phyloP scores from a whole-genome alignment of 2,888 invertebrate species.

The Heteropelma amictum region DNA sequence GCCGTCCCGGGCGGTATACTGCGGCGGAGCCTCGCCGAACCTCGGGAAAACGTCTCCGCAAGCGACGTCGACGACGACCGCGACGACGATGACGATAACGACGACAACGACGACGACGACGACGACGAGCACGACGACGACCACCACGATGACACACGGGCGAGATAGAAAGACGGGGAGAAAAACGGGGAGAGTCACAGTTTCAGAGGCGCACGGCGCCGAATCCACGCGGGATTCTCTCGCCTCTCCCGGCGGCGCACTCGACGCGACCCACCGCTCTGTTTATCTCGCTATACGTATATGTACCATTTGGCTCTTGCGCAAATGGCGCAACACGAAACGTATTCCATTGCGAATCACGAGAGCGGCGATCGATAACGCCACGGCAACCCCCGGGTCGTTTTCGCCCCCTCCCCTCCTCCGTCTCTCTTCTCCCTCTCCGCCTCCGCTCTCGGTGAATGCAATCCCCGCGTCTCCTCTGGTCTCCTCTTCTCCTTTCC shows the following conservation, averaged over 20 bases:
- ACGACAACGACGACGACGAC: too few relatives aligned
- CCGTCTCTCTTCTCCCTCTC: constrained; percentile 37
- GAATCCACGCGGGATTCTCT: constrained; percentile 44
- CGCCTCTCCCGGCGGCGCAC: constrained; percentile 4
- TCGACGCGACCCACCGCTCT: neutral
- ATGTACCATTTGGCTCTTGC: too few relatives aligned
- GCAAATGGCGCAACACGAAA: too few relatives aligned
- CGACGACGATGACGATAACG: too few relatives aligned
- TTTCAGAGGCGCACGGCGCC: constrained; percentile 30
- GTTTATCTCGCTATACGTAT: too few relatives aligned
- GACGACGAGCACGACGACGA: too few relatives aligned
- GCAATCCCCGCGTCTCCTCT: neutral
- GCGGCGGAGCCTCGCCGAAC: too few relatives aligned
- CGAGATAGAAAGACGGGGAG: constrained; percentile 17
- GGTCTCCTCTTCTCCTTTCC: constrained; percentile 24
- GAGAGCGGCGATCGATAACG: constrained; percentile 71
- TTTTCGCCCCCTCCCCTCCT: constrained; percentile 60
- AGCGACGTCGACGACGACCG: too few relatives aligned
- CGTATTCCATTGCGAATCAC: too few relatives aligned
- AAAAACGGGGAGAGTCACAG: too few relatives aligned
- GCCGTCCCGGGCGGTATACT: too few relatives aligned
- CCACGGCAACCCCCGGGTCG: constrained; percentile 72
- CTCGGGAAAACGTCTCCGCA: too few relatives aligned
- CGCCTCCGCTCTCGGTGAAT: constrained; percentile 33
- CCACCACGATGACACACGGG: neutral